phyloP scores from a whole-genome alignment of 2,113 vertebrate genomes.

The Odontophorus gujanensis region DNA sequence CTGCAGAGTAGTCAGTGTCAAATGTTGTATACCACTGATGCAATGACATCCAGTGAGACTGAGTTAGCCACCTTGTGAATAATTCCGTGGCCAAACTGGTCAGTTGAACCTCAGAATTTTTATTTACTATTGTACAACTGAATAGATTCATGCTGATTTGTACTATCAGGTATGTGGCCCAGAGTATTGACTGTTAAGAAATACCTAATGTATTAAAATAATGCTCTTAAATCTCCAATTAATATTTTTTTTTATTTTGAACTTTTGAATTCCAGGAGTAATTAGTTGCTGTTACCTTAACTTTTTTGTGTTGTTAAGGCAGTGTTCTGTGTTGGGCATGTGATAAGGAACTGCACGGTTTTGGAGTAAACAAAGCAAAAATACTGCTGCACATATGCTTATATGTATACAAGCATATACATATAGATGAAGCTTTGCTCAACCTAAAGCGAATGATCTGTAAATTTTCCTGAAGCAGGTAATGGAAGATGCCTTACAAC shows the following conservation, averaged over 20 bases:
- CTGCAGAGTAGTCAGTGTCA: background rate
- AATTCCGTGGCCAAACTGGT: background rate
- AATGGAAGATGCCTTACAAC: background rate
- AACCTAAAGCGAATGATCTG: background rate
- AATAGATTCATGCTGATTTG: background rate
- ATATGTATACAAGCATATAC: background rate
- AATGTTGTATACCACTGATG: background rate
- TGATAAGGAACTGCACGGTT: background rate
- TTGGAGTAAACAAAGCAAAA: background rate
- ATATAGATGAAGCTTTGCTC: background rate
- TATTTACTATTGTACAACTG: background rate
- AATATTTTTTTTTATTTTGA: background rate
- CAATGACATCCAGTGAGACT: background rate
- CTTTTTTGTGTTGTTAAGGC: background rate
- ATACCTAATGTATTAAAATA: background rate
- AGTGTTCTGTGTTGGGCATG: background rate
- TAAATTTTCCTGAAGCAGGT: background rate
- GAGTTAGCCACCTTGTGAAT: background rate
- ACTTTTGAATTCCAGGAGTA: background rate
- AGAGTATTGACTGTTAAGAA: background rate
- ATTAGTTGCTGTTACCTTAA: background rate
- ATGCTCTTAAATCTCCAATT: background rate
- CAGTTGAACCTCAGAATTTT: rapidly evolving
- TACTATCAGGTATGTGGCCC: background rate
- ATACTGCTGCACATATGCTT: too few relatives aligned